A percentile compares a stretch with the other conserved stretches of the same genome.
Evolutionary conservation across 1,140 invertebrate genomes (phyloP).

Genomic region (Tetranychus urticae): DNA sequence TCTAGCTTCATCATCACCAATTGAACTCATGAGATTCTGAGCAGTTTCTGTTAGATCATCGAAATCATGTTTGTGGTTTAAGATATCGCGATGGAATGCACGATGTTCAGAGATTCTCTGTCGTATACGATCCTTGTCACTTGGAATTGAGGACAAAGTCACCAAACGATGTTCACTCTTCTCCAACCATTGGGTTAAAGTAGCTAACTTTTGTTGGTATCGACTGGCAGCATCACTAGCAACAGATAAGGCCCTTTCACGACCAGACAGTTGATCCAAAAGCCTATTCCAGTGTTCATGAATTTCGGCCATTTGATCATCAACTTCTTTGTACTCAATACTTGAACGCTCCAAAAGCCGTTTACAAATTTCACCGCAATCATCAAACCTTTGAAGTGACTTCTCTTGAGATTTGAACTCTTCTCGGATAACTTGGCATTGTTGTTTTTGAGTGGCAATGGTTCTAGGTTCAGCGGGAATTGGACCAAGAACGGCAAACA

Average conservation of each 20-base stretch:
- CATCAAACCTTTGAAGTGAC: constrained; percentile 55
- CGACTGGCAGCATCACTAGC: constrained; percentile 66
- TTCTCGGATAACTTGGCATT: constrained; percentile 56
- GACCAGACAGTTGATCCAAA: constrained; percentile 46
- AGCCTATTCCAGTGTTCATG: constrained; percentile 49
- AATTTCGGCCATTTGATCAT: constrained; percentile 26
- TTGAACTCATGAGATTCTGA: constrained; percentile 56
- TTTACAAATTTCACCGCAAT: constrained; percentile 49
- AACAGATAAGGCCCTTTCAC: constrained; percentile 55
- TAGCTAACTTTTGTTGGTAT: constrained; percentile 58
- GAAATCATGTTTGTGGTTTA: constrained; percentile 59
- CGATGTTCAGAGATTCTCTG: constrained; percentile 60
- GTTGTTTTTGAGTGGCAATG: constrained; percentile 80
- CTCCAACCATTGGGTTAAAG: constrained; percentile 65
- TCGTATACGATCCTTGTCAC: constrained; percentile 78
- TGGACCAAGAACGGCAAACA: constrained; percentile 76
- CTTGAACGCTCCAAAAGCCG: constrained; percentile 39
- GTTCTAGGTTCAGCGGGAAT: constrained; percentile 79
- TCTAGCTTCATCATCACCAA: constrained; percentile 73
- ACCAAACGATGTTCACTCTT: constrained; percentile 60
- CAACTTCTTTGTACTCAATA: constrained; percentile 41
- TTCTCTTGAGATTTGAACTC: constrained; percentile 76
- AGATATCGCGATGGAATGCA: constrained; percentile 56
- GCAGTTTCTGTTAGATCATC: constrained; percentile 66
- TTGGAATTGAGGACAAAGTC: constrained; percentile 65